Evolutionary conservation across 2,888 invertebrate species (phyloP).

Genomic region (Tholera decimalis): DNA sequence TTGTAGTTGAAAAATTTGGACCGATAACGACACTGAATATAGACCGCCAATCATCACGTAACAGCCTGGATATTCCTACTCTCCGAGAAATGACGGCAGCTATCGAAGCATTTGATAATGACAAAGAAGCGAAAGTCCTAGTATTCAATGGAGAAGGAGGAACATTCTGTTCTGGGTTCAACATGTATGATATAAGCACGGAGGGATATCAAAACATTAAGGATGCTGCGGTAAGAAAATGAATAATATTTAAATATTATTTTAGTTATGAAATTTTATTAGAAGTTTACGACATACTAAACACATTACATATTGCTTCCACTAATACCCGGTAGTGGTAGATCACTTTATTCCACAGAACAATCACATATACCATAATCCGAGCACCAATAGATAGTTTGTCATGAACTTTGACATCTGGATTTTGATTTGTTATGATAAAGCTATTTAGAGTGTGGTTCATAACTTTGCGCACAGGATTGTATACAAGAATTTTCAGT

Average conservation of each 20-base stretch:
- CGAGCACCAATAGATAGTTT: conserved; percentile 21
- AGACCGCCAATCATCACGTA: conserved; percentile 96
- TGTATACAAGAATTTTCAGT: conserved; percentile 29
- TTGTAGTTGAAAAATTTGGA: conserved; percentile 92
- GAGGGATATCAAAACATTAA: conserved; percentile 82
- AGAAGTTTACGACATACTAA: neutral
- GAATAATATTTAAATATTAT: neutral
- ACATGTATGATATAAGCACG: conserved; percentile 94
- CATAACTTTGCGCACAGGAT: conserved; percentile 28
- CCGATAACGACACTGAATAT: conserved; percentile 95
- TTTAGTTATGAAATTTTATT: neutral
- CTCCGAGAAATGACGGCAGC: conserved; percentile 93
- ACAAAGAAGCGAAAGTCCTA: conserved; percentile 93
- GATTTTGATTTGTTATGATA: conserved; percentile 31
- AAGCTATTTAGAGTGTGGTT: conserved; percentile 22
- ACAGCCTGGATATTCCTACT: conserved; percentile 95
- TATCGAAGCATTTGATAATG: conserved; percentile 95
- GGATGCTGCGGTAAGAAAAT: conserved; percentile 83
- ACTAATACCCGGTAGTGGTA: conserved; percentile 14
- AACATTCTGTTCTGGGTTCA: conserved; percentile 98
- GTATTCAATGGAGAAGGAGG: conserved; percentile 98
- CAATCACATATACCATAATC: conserved; percentile 15
- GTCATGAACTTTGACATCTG: neutral
- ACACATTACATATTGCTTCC: conserved; percentile 7
- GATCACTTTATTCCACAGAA: conserved; percentile 30